A percentile compares a stretch with the other conserved stretches of the same genome.
These are phyloP conservation scores for Amblyraja radiata DNA, from an alignment of 2,797 vertebrate genomes.

Conservation along the genomic window DNA sequence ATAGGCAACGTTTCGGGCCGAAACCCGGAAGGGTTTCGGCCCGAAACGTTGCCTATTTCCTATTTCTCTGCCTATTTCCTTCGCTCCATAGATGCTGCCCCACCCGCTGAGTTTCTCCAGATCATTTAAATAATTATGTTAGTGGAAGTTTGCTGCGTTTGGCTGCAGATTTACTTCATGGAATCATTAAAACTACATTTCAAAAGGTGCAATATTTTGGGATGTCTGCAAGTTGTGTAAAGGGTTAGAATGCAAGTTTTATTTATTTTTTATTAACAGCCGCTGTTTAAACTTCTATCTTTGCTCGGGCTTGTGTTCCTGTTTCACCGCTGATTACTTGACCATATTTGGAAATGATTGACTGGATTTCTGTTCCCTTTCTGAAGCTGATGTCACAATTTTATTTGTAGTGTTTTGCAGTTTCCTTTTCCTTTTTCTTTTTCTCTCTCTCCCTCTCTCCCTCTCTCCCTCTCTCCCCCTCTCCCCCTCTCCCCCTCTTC, in stretches of 20 bases:
- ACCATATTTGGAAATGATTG: slow-evolving; percentile 12
- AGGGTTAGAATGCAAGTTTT: not conserved
- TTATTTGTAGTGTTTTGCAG: too few species aligned
- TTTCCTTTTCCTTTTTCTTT: too few species aligned
- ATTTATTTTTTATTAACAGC: too few species aligned
- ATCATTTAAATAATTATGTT: not conserved
- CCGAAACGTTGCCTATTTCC: too few species aligned
- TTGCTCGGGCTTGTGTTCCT: not conserved
- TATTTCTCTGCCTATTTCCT: too few species aligned
- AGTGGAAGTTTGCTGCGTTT: not conserved
- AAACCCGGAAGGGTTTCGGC: too few species aligned
- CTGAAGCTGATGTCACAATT: not conserved
- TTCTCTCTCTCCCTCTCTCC: too few species aligned
- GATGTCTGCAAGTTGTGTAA: not conserved
- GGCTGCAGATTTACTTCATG: not conserved
- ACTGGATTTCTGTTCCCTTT: not conserved
- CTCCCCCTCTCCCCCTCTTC: too few species aligned
- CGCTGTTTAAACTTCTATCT: not conserved
- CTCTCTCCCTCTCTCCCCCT: too few species aligned
- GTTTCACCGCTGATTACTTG: not conserved
- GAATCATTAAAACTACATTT: not conserved
- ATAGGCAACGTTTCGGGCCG: too few species aligned
- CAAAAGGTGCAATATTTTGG: not conserved
- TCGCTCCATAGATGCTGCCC: too few species aligned
- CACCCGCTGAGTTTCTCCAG: too few species aligned